Evolutionary conservation across 2,113 vertebrate genomes (phyloP).

Genomic region (Spea bombifrons): DNA sequence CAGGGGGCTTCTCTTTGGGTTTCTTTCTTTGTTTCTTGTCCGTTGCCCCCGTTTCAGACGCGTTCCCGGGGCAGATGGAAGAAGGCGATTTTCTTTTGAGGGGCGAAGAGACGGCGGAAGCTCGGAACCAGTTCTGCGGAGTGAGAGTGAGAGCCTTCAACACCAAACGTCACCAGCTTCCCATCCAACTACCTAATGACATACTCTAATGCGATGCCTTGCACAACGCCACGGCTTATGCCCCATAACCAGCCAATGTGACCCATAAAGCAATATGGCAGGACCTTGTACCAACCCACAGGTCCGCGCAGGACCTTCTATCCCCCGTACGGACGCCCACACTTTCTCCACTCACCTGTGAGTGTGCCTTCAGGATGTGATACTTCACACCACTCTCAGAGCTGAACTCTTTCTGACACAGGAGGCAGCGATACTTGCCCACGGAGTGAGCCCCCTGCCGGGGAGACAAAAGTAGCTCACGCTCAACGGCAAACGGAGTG

Average conservation of each 20-base stretch:
- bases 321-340: not conserved
- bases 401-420: constrained; percentile 96
- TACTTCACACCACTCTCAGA: constrained; percentile 97
- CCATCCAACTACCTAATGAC: no score
- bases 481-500: not conserved
- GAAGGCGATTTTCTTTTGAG: constrained; percentile 72
- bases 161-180: no score
- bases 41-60: constrained; percentile 68
- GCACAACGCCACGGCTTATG: not conserved
- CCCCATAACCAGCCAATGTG: no score
- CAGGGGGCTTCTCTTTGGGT: constrained; percentile 76
- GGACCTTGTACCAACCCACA: no score
- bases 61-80: constrained; percentile 62
- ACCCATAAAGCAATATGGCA: no score
- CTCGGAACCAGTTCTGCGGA: constrained; percentile 92
- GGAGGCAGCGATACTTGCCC: constrained; percentile 90
- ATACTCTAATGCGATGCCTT: no score
- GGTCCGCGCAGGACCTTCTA: not conserved
- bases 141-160: not conserved
- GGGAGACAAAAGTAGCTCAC: not conserved
- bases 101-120: constrained; percentile 71
- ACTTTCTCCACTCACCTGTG: constrained; percentile 77
- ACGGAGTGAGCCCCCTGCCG: constrained; percentile 83
- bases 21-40: constrained; percentile 90
- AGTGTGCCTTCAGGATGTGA: constrained; percentile 95